A percentile compares a stretch with the other conserved stretches of the same genome.
These are phyloP conservation scores for Otus sunia DNA, from an alignment of 2,113 vertebrate species.

Conservation along the genomic window DNA sequence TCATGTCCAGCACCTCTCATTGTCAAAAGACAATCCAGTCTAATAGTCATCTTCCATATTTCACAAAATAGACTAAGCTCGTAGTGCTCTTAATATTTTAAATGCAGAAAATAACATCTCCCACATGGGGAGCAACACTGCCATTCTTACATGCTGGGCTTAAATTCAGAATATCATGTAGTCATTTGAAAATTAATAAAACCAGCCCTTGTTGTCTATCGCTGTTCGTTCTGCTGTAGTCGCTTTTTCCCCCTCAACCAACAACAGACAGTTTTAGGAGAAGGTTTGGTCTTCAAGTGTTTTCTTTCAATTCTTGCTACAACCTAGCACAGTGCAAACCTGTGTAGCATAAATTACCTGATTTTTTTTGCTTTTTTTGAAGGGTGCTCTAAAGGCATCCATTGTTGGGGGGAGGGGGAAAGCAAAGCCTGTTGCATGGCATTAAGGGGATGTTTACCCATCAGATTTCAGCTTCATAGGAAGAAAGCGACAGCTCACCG, in stretches of 20 bases:
- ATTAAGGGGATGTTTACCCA: background rate
- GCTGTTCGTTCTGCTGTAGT: background rate
- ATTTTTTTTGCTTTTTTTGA: background rate
- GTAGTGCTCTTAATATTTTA: background rate
- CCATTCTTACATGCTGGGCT: background rate
- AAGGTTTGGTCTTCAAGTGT: background rate
- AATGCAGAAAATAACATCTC: background rate
- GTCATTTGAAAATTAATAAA: background rate
- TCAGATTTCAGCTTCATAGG: background rate
- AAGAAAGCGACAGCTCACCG: background rate
- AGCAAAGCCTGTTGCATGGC: background rate
- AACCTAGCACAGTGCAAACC: background rate
- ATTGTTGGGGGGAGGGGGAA: background rate
- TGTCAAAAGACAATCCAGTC: background rate
- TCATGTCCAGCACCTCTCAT: background rate
- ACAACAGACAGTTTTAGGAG: background rate
- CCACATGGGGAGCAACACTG: background rate
- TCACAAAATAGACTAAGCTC: background rate
- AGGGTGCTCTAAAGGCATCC: background rate
- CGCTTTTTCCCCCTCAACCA: background rate
- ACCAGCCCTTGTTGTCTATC: background rate
- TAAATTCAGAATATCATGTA: background rate
- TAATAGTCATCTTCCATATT: fast-evolving
- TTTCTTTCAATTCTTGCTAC: background rate
- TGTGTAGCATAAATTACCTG: fast-evolving